A percentile compares a stretch with the other conserved stretches of the same genome.
Conservation (phyloP, 2,797 vertebrate species). For the Poecilia picta region DNA sequence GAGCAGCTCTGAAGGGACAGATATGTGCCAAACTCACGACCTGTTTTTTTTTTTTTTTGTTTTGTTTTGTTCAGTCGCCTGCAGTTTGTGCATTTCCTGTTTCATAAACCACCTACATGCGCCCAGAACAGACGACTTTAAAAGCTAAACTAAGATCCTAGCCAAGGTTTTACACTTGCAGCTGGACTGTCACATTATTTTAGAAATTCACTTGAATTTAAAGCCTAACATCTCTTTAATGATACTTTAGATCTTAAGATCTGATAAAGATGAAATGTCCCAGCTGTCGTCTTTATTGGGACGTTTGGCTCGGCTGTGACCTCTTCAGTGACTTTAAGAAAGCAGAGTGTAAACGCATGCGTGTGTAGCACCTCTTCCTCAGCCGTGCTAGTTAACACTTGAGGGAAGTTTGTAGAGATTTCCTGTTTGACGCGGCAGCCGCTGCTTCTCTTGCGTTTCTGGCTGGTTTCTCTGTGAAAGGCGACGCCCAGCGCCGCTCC, state of each 20-base stretch:
- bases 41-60: neutral
- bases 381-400: conserved; percentile 37
- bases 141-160: neutral
- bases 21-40: neutral
- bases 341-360: neutral
- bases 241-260: no score
- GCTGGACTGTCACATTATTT: neutral
- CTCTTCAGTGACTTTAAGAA: neutral
- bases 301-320: neutral
- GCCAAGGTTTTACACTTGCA: neutral
- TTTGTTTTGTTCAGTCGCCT: neutral
- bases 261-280: no score
- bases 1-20: neutral
- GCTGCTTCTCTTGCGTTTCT: conserved; percentile 14
- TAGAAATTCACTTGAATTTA: conserved; percentile 2
- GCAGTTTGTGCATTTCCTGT: neutral
- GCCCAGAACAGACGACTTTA: neutral
- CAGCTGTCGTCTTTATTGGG: neutral
- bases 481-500: neutral
- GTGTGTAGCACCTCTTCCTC: neutral
- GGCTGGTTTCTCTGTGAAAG: neutral
- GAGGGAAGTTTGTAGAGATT: conserved; percentile 40
- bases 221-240: no score
- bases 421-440: conserved; percentile 59
- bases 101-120: neutral